A percentile compares a stretch with the other conserved stretches of the same genome.
Evolutionary conservation across 2,888 invertebrate species (phyloP).

Genomic region (Osmoderma eremita): DNA sequence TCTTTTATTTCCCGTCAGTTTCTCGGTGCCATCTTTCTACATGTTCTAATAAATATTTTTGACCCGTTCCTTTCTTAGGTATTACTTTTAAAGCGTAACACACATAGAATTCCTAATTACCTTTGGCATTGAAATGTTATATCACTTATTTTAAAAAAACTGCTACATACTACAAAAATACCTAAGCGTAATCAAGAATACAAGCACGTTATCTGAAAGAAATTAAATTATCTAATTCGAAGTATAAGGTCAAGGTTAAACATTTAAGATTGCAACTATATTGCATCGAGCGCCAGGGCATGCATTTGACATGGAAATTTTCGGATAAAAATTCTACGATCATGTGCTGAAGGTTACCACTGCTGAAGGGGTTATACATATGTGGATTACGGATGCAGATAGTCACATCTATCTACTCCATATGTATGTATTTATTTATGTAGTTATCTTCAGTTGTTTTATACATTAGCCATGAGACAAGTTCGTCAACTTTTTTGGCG

Average conservation of each 20-base stretch:
- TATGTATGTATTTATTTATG: not conserved
- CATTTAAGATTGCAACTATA: slow-evolving; percentile 17
- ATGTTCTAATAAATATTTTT: no score
- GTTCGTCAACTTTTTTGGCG: not conserved
- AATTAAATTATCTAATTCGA: slow-evolving; percentile 30
- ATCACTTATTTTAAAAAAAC: no score
- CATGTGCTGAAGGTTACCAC: slow-evolving; percentile 20
- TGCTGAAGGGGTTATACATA: slow-evolving; percentile 14
- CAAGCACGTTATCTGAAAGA: slow-evolving; percentile 15
- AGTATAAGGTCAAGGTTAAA: slow-evolving; percentile 31
- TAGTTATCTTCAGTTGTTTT: not conserved
- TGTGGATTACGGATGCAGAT: not conserved
- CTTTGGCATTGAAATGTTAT: no score
- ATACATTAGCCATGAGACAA: not conserved
- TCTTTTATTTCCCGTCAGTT: no score
- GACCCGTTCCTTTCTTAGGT: no score
- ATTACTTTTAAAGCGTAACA: no score
- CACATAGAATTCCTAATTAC: no score
- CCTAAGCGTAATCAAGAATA: no score
- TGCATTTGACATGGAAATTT: slow-evolving; percentile 34
- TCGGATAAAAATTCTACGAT: slow-evolving; percentile 33
- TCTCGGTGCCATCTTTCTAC: no score
- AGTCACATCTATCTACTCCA: not conserved
- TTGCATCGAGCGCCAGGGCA: slow-evolving; percentile 3
- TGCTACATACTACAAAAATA: no score